These are phyloP conservation scores for Bathybates hornii DNA, from an alignment of 2,113 vertebrate species.

Conservation along the genomic window DNA sequence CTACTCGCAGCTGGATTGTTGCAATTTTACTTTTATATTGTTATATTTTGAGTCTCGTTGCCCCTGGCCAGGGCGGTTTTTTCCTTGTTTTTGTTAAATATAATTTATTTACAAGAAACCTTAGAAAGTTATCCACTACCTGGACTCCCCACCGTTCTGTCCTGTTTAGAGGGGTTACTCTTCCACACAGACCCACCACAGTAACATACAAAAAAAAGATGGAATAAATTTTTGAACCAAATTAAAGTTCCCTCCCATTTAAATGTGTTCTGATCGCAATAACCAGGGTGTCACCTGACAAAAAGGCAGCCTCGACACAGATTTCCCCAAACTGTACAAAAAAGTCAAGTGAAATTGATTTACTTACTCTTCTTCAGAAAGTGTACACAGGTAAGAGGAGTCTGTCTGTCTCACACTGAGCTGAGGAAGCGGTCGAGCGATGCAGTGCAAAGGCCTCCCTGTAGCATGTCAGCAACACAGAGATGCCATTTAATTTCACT, in stretches of 20 bases:
- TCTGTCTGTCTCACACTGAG: not conserved
- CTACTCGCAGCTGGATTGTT: not conserved
- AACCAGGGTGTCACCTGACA: not conserved
- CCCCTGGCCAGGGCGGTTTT: accelerated
- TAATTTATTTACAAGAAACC: not conserved
- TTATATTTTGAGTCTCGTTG: not conserved
- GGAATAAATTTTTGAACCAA: accelerated
- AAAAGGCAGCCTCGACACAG: not conserved
- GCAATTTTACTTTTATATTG: accelerated
- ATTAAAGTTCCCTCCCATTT: not conserved
- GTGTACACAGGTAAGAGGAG: slow-evolving; percentile 6
- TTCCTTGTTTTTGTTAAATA: not conserved
- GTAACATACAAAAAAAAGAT: not conserved
- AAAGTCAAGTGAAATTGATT: not conserved
- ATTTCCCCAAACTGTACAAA: slow-evolving; percentile 26
- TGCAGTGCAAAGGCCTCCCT: slow-evolving; percentile 80
- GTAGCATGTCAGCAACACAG: slow-evolving; percentile 46
- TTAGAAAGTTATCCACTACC: not conserved
- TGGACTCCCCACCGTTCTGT: accelerated
- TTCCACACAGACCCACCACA: not conserved
- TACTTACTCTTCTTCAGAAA: slow-evolving; percentile 14
- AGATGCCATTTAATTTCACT: slow-evolving; percentile 46
- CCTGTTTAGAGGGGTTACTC: not conserved
- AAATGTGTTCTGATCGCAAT: not conserved
- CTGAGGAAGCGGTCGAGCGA: slow-evolving; percentile 77